These are phyloP conservation scores for Ornithoptera alexandrae DNA, from an alignment of 2,888 invertebrate species.

Conservation along the genomic window DNA sequence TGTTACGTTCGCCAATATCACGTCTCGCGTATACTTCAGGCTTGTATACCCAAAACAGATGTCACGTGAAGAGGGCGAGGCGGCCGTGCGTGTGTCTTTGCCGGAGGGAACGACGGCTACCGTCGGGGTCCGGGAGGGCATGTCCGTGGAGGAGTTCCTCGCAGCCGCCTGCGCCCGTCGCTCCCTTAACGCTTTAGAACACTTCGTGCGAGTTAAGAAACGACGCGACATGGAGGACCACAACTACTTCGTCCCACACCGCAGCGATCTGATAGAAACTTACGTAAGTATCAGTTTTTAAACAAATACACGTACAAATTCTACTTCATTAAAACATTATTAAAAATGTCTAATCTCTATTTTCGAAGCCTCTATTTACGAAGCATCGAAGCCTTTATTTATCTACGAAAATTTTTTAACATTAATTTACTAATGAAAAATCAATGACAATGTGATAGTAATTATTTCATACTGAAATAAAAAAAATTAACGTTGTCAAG, in stretches of 20 bases:
- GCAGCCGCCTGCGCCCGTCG: slow-evolving; percentile 95
- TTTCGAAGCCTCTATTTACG: no score
- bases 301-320: neutral
- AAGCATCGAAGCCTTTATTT: no score
- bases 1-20: neutral
- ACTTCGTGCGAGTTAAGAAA: slow-evolving; percentile 96
- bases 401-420: no score
- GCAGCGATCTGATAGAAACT: slow-evolving; percentile 96
- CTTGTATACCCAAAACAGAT: slow-evolving; percentile 77
- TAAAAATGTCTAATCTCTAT: no score
- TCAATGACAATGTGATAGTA: no score
- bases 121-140: slow-evolving; percentile 92
- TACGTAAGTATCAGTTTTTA: slow-evolving; percentile 86
- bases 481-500: no score
- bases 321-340: no score
- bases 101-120: slow-evolving; percentile 91
- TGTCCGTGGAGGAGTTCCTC: slow-evolving; percentile 97
- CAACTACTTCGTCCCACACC: slow-evolving; percentile 97
- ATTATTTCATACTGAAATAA: no score
- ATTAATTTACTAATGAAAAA: no score
- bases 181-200: slow-evolving; percentile 95
- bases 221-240: slow-evolving; percentile 96
- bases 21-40: neutral
- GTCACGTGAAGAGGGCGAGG: slow-evolving; percentile 92
- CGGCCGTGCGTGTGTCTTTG: slow-evolving; percentile 92